phyloP scores from a whole-genome alignment of 2,888 invertebrate species.

The Anoplius nigerrimus region DNA sequence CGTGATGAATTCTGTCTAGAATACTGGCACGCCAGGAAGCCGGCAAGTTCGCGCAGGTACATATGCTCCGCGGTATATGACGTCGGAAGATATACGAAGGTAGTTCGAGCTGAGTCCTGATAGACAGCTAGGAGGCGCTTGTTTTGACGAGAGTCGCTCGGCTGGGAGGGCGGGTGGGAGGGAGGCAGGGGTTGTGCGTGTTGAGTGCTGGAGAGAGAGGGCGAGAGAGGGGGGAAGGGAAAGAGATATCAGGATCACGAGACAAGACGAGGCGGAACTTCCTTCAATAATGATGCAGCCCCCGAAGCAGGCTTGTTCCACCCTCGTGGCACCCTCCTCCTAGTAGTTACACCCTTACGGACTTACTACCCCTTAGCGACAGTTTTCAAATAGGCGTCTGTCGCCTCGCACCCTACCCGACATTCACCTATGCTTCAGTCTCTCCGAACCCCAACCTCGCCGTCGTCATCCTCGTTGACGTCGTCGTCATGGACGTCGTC shows the following conservation, averaged over 20 bases:
- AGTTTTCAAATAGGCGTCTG: slow-evolving; percentile 61
- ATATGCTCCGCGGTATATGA: slow-evolving; percentile 17
- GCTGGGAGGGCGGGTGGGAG: slow-evolving; percentile 19
- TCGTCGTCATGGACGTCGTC: slow-evolving; percentile 28
- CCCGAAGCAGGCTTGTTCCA: slow-evolving; percentile 49
- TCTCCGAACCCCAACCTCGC: slow-evolving; percentile 34
- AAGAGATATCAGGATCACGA: slow-evolving; percentile 54
- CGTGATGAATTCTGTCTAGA: slow-evolving; percentile 56
- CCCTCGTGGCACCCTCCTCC: slow-evolving; percentile 51
- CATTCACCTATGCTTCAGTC: slow-evolving; percentile 49
- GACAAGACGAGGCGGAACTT: slow-evolving; percentile 52
- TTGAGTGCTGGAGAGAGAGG: slow-evolving; percentile 21
- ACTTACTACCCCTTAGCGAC: slow-evolving; percentile 64
- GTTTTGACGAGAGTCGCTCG: slow-evolving; percentile 44
- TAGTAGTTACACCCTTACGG: slow-evolving; percentile 64
- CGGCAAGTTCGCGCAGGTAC: slow-evolving; percentile 49
- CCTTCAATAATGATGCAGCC: slow-evolving; percentile 63
- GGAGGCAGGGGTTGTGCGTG: slow-evolving; percentile 13
- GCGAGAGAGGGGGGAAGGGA: slow-evolving; percentile 6
- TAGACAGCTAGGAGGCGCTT: slow-evolving; percentile 28
- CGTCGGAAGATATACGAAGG: slow-evolving; percentile 21
- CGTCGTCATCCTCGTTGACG: slow-evolving; percentile 27
- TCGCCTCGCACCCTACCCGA: slow-evolving; percentile 45
- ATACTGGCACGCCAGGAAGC: slow-evolving; percentile 50
- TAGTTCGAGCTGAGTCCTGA: slow-evolving; percentile 33